These are phyloP conservation scores for Carcharodon carcharias DNA, from an alignment of 2,797 vertebrate species.

Conservation along the genomic window DNA sequence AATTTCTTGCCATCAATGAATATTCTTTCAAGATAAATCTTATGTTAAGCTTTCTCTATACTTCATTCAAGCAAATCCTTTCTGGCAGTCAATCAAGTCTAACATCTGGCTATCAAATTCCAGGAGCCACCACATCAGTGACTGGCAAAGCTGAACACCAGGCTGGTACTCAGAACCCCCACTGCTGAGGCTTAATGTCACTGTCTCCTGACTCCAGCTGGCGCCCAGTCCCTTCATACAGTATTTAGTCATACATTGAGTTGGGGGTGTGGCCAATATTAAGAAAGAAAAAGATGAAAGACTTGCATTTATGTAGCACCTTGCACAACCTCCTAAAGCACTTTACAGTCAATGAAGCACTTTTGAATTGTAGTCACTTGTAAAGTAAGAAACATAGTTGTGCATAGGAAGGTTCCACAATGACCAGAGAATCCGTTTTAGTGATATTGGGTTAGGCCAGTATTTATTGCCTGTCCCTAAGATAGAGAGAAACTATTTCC, in stretches of 20 bases:
- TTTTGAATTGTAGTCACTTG: background rate
- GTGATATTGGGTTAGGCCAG: too few relatives aligned
- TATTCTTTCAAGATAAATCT: constrained; percentile 14
- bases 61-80: background rate
- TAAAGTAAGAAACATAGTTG: background rate
- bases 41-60: background rate
- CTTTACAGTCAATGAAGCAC: background rate
- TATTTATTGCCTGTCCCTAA: background rate
- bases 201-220: background rate
- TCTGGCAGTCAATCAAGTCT: background rate
- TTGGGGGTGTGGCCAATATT: background rate
- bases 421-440: background rate
- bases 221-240: background rate
- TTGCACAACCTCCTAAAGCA: background rate
- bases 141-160: background rate
- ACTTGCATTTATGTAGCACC: background rate
- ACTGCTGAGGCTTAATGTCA: background rate
- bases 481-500: background rate
- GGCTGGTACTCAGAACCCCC: background rate
- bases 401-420: background rate
- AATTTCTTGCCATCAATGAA: background rate
- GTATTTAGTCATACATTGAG: background rate
- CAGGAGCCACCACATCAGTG: constrained; percentile 4
- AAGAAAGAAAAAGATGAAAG: background rate
- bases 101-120: constrained; percentile 9